Conservation (phyloP, 2,888 invertebrate species). For the Xylota segnis region DNA sequence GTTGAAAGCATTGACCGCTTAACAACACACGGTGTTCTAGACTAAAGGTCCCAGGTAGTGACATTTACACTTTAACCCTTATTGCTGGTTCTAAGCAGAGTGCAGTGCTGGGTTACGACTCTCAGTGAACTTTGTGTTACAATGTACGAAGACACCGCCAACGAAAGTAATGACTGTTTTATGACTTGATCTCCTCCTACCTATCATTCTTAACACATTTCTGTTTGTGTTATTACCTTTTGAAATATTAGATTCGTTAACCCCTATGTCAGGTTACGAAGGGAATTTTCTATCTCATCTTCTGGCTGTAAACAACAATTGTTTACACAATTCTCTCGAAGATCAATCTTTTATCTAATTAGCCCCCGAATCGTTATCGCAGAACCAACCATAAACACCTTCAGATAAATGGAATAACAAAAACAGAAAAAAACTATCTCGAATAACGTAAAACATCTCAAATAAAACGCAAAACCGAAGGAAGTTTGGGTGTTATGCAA, state of each 20-base stretch:
- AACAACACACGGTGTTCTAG: too few relatives aligned
- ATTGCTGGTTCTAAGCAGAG: too few relatives aligned
- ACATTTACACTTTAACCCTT: too few relatives aligned
- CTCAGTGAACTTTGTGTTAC: too few relatives aligned
- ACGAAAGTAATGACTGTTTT: background rate
- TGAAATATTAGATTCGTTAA: background rate
- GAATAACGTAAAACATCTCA: background rate
- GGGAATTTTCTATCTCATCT: background rate
- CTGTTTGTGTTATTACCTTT: background rate
- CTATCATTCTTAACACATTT: background rate
- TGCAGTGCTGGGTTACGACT: too few relatives aligned
- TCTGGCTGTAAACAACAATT: background rate
- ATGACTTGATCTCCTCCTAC: background rate
- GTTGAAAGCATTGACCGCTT: too few relatives aligned
- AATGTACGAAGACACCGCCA: too few relatives aligned
- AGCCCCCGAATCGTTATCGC: background rate
- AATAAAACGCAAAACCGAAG: constrained; percentile 11
- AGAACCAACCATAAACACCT: constrained; percentile 17
- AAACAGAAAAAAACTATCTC: constrained; percentile 1
- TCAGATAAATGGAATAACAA: constrained; percentile 15
- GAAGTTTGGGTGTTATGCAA: constrained; percentile 63
- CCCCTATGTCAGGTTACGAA: background rate
- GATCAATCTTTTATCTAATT: constrained; percentile 27
- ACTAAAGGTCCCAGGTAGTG: too few relatives aligned
- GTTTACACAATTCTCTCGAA: background rate